Evolutionary conservation across 2,113 vertebrate species (phyloP).

Genomic region (Phasianus colchicus): DNA sequence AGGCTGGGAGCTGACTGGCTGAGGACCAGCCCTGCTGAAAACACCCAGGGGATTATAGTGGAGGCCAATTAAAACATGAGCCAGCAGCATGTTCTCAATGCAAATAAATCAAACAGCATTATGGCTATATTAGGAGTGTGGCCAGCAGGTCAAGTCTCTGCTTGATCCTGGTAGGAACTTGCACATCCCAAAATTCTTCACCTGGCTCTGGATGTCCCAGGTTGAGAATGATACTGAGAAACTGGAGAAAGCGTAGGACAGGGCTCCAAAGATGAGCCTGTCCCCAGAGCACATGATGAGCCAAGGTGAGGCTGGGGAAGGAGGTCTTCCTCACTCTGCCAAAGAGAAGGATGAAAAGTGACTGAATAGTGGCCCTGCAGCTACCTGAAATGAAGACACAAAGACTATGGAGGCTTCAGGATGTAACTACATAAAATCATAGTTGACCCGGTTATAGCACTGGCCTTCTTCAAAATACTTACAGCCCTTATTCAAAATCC

Average conservation of each 20-base stretch:
- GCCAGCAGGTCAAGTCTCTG: neutral
- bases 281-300: neutral
- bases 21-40: neutral
- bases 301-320: neutral
- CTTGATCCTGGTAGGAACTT: neutral
- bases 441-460: neutral
- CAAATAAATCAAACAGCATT: slow-evolving; percentile 23
- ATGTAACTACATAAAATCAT: neutral
- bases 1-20: neutral
- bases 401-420: neutral
- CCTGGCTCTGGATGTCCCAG: neutral
- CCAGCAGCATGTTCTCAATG: neutral
- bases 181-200: neutral
- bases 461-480: neutral
- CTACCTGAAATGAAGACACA: neutral
- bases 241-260: neutral
- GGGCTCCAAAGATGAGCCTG: neutral
- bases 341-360: neutral
- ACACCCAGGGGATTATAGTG: neutral
- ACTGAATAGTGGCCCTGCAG: neutral
- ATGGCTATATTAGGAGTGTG: neutral
- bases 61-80: slow-evolving; percentile 38
- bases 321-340: neutral
- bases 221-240: neutral
- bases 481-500: neutral